These are phyloP conservation scores for Apotomis betuletana DNA, from an alignment of 2,888 invertebrate genomes.

Conservation along the genomic window DNA sequence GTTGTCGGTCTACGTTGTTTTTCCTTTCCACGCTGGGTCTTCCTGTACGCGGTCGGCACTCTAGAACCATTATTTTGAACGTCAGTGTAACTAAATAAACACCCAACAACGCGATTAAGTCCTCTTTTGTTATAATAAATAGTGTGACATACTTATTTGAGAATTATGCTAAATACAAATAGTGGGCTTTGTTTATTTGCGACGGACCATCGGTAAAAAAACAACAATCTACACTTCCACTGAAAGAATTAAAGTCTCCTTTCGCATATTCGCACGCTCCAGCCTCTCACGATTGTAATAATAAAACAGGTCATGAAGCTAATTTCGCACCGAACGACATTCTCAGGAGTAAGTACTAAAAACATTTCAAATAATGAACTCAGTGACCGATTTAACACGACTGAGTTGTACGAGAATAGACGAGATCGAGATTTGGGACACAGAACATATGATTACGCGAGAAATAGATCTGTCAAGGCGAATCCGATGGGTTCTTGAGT, in stretches of 20 bases:
- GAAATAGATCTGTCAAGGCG: slow-evolving; percentile 20
- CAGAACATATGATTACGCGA: slow-evolving; percentile 27
- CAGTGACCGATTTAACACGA: slow-evolving; percentile 38
- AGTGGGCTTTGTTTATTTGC: not conserved
- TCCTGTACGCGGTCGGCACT: no score
- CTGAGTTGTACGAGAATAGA: slow-evolving; percentile 30
- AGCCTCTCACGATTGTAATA: not conserved
- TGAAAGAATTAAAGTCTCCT: not conserved
- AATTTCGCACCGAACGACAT: slow-evolving; percentile 17
- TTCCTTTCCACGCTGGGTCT: no score
- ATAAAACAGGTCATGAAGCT: slow-evolving; percentile 23
- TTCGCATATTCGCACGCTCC: not conserved
- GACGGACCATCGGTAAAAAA: no score
- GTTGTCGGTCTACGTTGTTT: no score
- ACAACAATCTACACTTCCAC: not conserved
- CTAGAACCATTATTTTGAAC: no score
- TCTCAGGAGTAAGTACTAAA: slow-evolving; percentile 24
- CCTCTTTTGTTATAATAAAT: no score
- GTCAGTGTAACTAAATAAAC: no score
- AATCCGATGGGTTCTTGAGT: not conserved
- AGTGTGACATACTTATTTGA: no score
- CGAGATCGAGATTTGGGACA: slow-evolving; percentile 29
- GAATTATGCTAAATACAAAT: not conserved
- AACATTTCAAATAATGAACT: slow-evolving; percentile 29
- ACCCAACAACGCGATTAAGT: no score